Base-by-base conservation (phyloP, 2,888 invertebrate species). In the Nysson spinosus region DNA sequence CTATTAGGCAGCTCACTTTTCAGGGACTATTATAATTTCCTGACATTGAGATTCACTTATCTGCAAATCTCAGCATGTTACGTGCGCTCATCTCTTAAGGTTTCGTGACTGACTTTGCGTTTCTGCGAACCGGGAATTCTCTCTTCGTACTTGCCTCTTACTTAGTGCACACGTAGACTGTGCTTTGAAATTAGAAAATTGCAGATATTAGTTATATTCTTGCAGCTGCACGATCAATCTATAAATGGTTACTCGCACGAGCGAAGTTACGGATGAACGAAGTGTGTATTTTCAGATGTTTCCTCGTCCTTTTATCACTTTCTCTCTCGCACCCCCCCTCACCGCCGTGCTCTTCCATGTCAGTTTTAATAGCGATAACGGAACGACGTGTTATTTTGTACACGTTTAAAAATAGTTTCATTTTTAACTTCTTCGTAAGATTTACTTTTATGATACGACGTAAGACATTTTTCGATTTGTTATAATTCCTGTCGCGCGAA, bases 81-180 rank as follows among this genome's bases (percentile, higher is more conserved):
- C 50, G 44, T 39, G 47, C 55, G 64, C 69, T 49, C 54, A 58
- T 66, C 58, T 52, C 50, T 49, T 30, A 28, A 55, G 44, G 34
- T 42, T 72, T 68, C 68, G 66, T 78, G 74, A 77, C 72, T 66
- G 66, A 77, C 54, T 46, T 62, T 62, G 37, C 51, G 42, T 47
- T 64, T 74, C 68, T 47, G 30, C 32, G 61, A 69, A 56, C 47
- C 20, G 22, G 26, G 26, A 55, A 46, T 64, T 69, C 63, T 64
- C n/a, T n/a, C n/a, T 55, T 55, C 65, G 24, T 43, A 54, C 26
- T 39, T n/a, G 16, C 39, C 49, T 30, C 37, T 67, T 52, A 47
- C 20, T 34, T 47, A 26, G 43, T 30, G 20, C 43, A 22, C 46
- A 35, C 51, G 43, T 50, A 47, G 30, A 37, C 52, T 62, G 44